A percentile compares a stretch with the other conserved stretches of the same genome.
These are phyloP conservation scores for Zapus hudsonius DNA, from an alignment of 2,113 vertebrate genomes.

Conservation along the genomic window DNA sequence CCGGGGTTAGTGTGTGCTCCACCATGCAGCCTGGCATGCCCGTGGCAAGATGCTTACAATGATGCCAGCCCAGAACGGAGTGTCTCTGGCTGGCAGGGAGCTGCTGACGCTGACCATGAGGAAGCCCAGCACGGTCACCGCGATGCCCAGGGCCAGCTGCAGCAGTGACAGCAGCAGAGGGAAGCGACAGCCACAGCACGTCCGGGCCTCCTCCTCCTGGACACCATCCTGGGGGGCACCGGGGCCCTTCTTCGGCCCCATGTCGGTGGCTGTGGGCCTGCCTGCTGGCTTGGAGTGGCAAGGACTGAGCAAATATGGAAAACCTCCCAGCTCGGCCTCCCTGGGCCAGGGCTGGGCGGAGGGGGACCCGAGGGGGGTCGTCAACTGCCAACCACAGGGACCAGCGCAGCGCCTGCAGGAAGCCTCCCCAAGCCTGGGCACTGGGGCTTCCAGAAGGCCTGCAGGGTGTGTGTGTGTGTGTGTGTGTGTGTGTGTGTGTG, in stretches of 20 bases:
- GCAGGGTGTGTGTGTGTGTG: background rate
- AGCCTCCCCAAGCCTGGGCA: background rate
- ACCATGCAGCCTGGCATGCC: conserved; percentile 83
- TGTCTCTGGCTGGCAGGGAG: conserved; percentile 95
- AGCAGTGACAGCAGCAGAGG: conserved; percentile 93
- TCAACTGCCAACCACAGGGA: conserved; percentile 87
- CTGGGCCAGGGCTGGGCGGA: conserved; percentile 86
- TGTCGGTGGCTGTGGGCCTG: background rate
- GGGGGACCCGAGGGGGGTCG: conserved; percentile 88
- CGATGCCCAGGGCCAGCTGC: conserved; percentile 93
- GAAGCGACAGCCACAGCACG: conserved; percentile 94
- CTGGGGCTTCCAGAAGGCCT: background rate
- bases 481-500: background rate
- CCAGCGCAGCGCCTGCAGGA: no score
- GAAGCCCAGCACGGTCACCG: conserved; percentile 93
- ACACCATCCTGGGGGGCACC: no score
- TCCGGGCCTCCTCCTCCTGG: conserved; percentile 86
- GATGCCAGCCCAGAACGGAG: conserved; percentile 98
- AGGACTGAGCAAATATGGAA: conserved; percentile 85
- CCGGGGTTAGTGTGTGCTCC: conserved; percentile 81
- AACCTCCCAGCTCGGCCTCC: conserved; percentile 90
- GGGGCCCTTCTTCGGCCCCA: no score
- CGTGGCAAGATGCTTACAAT: conserved; percentile 93
- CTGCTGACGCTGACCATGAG: conserved; percentile 93
- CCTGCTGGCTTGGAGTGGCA: conserved; percentile 75